Base-by-base conservation (phyloP, 2,888 invertebrate genomes). In the Helleia helle region DNA sequence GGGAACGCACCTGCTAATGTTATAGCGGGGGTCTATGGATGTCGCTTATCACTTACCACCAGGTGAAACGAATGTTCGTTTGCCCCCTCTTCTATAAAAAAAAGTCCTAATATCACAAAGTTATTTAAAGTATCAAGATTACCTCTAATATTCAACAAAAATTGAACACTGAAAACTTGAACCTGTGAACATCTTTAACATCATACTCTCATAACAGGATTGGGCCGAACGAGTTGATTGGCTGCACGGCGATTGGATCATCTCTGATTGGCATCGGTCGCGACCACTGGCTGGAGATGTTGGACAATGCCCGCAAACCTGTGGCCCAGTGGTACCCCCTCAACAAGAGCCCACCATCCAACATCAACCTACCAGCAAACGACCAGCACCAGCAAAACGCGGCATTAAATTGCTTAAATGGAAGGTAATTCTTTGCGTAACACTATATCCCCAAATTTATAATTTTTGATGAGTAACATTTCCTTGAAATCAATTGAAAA, bases 321-420 rank as follows among this genome's bases (percentile, higher is more conserved):
- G 92, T 94, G 5, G 93, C 94, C 1, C 94, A 94, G 62, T 94
- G 94, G 94, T 93, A 94, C 63, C 88, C 91, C 0, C 77, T 94
- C 38, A 87, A 89, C 64, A 93, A 93, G 72, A 88, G 90, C 38
- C 86, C 90, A 6, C 89, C 91, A 0, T 87, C 88, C 2, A 88
- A 89, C 52, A 85, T 90, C 46, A 84, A 87, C 9, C 54, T 86
- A 26, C 76, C 87, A 0, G 27, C 40, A 7, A 52, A 46, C 11
- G 40, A 39, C 0, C 86, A 87, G 38, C 88, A 48, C 15, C 86
- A 87, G 41, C 88, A 89, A 44, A 89, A 87, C 37, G 77, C 85
- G 38, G 88, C 89, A 50, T 74, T 91, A 51, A 91, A 88, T 66
- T 91, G 91, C 66, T 84, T 91, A 57, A 90, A 89, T 65, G 87